A percentile compares a stretch with the other conserved stretches of the same genome.
These are phyloP conservation scores for Epizoanthus ramosus DNA, from an alignment of 92 coral and sea anemone species.

Conservation along the genomic window DNA sequence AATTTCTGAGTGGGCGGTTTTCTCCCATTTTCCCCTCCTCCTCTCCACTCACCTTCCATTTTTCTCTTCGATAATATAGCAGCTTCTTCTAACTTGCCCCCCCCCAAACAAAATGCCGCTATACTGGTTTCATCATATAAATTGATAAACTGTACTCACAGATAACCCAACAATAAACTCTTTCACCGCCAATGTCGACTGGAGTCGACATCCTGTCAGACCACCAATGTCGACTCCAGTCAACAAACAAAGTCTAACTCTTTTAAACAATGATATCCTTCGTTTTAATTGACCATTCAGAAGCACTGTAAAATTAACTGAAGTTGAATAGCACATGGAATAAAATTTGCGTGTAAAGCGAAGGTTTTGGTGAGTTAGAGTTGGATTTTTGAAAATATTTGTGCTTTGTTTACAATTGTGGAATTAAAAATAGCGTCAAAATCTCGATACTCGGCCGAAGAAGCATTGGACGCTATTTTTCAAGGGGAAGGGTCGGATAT, in stretches of 20 bases:
- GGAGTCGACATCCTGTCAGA: slow-evolving; percentile 22
- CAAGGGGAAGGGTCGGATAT: slow-evolving; percentile 60
- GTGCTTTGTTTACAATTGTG: slow-evolving; percentile 13
- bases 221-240: slow-evolving; percentile 40
- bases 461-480: slow-evolving; percentile 49
- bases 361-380: neutral
- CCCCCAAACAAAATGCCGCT: too few species aligned
- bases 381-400: slow-evolving; percentile 31
- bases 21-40: too few species aligned
- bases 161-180: too few species aligned
- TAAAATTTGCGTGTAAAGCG: neutral
- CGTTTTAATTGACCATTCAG: slow-evolving; percentile 52
- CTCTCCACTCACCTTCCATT: too few species aligned
- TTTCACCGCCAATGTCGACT: slow-evolving; percentile 47
- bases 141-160: too few species aligned
- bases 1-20: too few species aligned
- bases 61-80: too few species aligned
- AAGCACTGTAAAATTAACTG: slow-evolving; percentile 13
- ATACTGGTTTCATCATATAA: too few species aligned
- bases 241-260: slow-evolving; percentile 37
- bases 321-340: slow-evolving; percentile 9
- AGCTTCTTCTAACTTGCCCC: too few species aligned
- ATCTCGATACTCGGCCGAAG: slow-evolving; percentile 35
- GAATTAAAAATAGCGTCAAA: slow-evolving; percentile 63
- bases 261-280: slow-evolving; percentile 39